phyloP scores from a whole-genome alignment of 2,888 invertebrate genomes.

The Hyppa rectilinea region DNA sequence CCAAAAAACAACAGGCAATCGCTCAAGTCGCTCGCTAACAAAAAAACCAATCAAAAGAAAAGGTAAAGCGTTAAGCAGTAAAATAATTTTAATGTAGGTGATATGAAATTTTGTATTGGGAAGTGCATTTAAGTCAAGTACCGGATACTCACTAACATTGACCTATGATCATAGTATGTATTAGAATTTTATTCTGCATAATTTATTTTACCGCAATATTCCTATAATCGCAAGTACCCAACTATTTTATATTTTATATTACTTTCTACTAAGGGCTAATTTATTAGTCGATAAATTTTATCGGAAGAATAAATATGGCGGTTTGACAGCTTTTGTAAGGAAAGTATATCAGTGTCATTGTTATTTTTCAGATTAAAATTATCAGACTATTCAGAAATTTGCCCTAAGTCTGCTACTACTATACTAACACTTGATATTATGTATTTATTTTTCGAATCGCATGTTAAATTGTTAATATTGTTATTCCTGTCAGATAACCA shows the following conservation, averaged over 20 bases:
- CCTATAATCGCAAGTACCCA: constrained; percentile 3
- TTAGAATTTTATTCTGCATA: constrained; percentile 28
- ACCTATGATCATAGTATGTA: constrained; percentile 23
- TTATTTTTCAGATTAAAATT: no score
- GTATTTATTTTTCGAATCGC: constrained; percentile 2
- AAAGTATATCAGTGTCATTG: no score
- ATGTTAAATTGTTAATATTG: not conserved
- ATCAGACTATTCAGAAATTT: no score
- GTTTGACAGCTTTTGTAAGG: no score
- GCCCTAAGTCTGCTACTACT: no score
- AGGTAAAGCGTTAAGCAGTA: constrained; percentile 57
- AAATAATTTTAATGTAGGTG: constrained; percentile 19
- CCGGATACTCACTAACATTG: constrained; percentile 5
- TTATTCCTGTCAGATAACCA: not conserved
- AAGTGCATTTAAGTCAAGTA: constrained; percentile 37
- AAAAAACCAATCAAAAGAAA: constrained; percentile 56
- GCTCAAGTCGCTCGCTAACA: constrained; percentile 30
- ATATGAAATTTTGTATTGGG: constrained; percentile 5
- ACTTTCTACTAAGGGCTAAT: no score
- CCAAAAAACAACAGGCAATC: constrained; percentile 44
- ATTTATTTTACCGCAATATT: constrained; percentile 35
- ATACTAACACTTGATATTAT: not conserved
- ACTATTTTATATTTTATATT: constrained; percentile 10
- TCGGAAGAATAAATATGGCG: no score
- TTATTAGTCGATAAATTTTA: no score